Evolutionary conservation across 2,797 vertebrate species (phyloP).

Genomic region (Scleropages formosus): DNA sequence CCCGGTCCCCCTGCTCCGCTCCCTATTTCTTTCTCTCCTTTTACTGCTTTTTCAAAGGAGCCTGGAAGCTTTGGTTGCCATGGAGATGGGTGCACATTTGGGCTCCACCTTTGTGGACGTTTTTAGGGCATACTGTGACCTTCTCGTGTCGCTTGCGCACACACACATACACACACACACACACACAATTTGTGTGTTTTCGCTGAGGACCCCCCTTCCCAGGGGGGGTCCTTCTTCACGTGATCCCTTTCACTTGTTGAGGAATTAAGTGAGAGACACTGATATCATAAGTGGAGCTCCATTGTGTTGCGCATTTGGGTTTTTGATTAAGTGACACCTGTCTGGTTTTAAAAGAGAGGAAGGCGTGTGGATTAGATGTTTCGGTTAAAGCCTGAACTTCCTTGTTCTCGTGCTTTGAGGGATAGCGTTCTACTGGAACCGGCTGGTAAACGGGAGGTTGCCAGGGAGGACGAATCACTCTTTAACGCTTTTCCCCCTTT

Average conservation of each 20-base stretch:
- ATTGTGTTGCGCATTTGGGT: not conserved
- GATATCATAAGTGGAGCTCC: not conserved
- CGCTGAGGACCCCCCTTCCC: not conserved
- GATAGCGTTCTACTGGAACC: not conserved
- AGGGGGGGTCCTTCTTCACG: not conserved
- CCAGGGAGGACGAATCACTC: not conserved
- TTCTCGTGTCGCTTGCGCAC: not conserved
- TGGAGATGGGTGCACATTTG: slow-evolving; percentile 17
- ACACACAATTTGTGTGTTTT: not conserved
- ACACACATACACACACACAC: not conserved
- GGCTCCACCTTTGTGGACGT: not conserved
- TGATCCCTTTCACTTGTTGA: not conserved
- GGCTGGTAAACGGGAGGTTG: not conserved
- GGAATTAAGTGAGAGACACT: not conserved
- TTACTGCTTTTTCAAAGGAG: slow-evolving; percentile 16
- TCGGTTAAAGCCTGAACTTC: not conserved
- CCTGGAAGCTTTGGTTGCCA: not conserved
- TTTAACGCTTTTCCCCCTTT: not conserved
- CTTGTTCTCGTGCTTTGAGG: no score
- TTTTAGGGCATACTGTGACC: not conserved
- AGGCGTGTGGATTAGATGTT: not conserved
- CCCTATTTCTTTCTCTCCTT: not conserved
- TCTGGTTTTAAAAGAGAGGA: slow-evolving; percentile 1
- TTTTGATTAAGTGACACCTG: not conserved
- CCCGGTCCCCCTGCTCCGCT: not conserved